Evolutionary conservation across 2,113 vertebrate species (phyloP).

Genomic region (Cyrtonyx montezumae): DNA sequence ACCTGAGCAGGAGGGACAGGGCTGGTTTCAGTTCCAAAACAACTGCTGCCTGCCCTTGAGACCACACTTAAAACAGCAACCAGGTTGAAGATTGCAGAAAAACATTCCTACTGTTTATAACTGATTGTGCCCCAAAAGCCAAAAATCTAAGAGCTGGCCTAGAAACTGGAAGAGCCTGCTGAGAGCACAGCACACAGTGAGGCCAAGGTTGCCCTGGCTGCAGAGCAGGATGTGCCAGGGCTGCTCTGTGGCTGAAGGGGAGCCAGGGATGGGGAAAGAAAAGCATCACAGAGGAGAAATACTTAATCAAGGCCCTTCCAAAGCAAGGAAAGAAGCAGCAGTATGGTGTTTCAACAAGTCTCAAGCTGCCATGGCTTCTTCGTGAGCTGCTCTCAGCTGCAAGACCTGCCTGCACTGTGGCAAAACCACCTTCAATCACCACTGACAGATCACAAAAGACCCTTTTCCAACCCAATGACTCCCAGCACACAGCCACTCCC

Average conservation of each 20-base stretch:
- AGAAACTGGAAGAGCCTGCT: not conserved
- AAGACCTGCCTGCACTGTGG: not conserved
- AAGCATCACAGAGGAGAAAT: not conserved
- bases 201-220: not conserved
- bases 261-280: not conserved
- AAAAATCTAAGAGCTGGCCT: not conserved
- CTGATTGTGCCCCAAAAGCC: not conserved
- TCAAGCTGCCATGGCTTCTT: not conserved
- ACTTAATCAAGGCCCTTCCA: not conserved
- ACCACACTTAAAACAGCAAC: not conserved
- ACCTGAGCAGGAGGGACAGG: rapidly evolving
- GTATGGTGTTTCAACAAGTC: not conserved
- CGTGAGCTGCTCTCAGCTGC: not conserved
- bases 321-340: not conserved
- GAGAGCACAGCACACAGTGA: not conserved
- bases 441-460: not conserved
- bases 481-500: not conserved
- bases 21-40: not conserved
- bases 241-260: not conserved
- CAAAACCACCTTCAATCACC: not conserved
- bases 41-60: not conserved
- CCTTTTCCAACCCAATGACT: not conserved
- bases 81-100: not conserved
- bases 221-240: not conserved
- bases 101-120: not conserved